Evolutionary conservation across 2,888 invertebrate species (phyloP).

Genomic region (Lasioglossum leucozonium): DNA sequence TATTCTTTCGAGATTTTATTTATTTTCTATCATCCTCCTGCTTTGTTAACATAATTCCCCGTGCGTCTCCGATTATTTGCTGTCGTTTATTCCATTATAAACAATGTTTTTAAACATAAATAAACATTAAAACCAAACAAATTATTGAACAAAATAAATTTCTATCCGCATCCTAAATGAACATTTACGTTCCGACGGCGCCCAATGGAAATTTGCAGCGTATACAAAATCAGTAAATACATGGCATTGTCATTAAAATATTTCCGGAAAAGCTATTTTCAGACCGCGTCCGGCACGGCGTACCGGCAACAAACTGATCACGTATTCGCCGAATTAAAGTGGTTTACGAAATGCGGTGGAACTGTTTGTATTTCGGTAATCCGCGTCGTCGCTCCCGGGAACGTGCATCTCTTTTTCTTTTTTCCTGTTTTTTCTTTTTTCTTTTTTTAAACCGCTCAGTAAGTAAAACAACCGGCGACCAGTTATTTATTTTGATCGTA

Average conservation of each 20-base stretch:
- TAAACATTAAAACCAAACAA: too few relatives aligned
- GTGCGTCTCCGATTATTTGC: neutral
- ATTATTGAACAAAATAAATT: too few relatives aligned
- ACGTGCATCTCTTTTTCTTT: neutral
- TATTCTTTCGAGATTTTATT: neutral
- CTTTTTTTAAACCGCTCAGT: neutral
- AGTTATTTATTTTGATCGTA: constrained; percentile 31
- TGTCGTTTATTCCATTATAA: neutral
- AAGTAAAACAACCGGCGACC: neutral
- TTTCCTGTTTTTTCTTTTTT: neutral
- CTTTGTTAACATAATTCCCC: neutral
- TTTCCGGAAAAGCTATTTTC: neutral
- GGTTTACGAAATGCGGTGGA: neutral
- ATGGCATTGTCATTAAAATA: neutral
- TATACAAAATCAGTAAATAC: neutral
- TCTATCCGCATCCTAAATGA: neutral
- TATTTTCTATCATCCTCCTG: neutral
- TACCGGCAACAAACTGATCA: neutral
- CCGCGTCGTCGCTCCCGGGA: neutral
- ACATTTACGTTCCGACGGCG: neutral
- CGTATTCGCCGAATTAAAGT: neutral
- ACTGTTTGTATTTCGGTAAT: neutral
- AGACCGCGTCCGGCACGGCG: neutral
- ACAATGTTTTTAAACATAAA: too few relatives aligned
- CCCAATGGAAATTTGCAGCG: neutral